Base-by-base conservation (phyloP, 1,140 invertebrate genomes). In the Pteromalus puparum region DNA sequence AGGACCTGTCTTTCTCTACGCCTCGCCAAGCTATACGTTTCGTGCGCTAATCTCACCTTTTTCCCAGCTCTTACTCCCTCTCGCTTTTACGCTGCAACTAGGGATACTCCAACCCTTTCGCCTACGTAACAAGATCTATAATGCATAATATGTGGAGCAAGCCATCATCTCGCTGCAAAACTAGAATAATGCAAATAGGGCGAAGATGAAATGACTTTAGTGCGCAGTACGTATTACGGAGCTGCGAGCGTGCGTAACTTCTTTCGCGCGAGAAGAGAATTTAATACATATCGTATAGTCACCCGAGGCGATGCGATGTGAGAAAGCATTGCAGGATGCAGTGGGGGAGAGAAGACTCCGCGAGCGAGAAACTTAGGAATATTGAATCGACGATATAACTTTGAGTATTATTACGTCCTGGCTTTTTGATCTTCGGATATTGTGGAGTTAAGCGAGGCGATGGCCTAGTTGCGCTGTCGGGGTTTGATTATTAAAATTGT, bases 221-320 rank as follows among this genome's bases (percentile, higher is more conserved):
- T 42, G 30, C n/a, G 30, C n/a, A 30, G 74, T 21, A 21, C 9
- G 1, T 48, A 42, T 9, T 42, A n/a, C 9, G 42, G n/a, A 30
- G 67, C 30, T 18, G 24, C 30, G 28, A 18, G 68, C 81, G 48
- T 65, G 61, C 61, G 73, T 82, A 28, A 76, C 73, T 83, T 83
- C 82, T 78, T 83, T 83, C 74, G 18, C 26, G n/a, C 30, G 68
- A 7, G 70, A 18, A 42, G 53, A 46, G 67, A 83, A 83, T 83
- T 83, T 83, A 83, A 83, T 83, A 79, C 82, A n/a, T 72, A 84
- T 84, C 82, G 10, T 42, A 79, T 84, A 84, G 76, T 42, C 67
- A 84, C 68, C 82, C 30, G 82, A 28, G 68, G 82, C 82, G 82
- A 65, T 84, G 48, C 68, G 13, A n/a, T n/a, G n/a, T 75, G 7